Evolutionary conservation across 2,888 invertebrate genomes (phyloP), one percentile per base, ranked within the genome.

Genomic region (Andrena trimmerana): DNA sequence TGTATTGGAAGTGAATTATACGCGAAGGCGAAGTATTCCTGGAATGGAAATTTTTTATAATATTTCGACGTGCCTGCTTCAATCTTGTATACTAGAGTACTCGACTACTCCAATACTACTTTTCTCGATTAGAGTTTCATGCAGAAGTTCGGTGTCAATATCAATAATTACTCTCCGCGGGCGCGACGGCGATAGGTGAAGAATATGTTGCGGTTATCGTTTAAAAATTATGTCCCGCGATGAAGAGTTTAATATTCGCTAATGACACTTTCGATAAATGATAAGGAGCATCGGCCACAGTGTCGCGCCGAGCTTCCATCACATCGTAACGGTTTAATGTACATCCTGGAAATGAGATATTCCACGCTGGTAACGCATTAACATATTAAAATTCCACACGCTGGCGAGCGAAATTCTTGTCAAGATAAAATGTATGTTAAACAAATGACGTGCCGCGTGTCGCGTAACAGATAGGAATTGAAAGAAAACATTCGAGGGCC

Each of bases 331-430:
- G 10, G 20, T 52, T 52, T 29, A 20, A 50, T 31, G 27, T 8
- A 36, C 29, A 50, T 10, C 13, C n/a, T 42, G 5, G 13, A 42
- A 42, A 16, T 5, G 42, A 42, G 16, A 42, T 42, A 42, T 42
- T 16, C 42, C 42, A 16, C 42, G 42, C 42, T 5, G 48, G 42
- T 31, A 72, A 57, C 10, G 63, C 65, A 78, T 66, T 60, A 73
- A 66, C 50, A 29, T 73, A 78, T 78, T 72, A 59, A 78, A 78
- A 60, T 52, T 59, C 70, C 63, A 27, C n/a, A n/a, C 24, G 20
- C 20, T 27, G 24, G 33, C 6, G 71, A n/a, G 10, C n/a, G 24
- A 57, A 71, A 33, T 63, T 70, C 42, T 31, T 33, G 62, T 54
- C 69, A 29, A 0, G 16, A 27, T 24, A n/a, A 66, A 31, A 71